These are phyloP conservation scores for Micropoecilia bifurca DNA, from an alignment of 2,797 vertebrate species.

Conservation along the genomic window DNA sequence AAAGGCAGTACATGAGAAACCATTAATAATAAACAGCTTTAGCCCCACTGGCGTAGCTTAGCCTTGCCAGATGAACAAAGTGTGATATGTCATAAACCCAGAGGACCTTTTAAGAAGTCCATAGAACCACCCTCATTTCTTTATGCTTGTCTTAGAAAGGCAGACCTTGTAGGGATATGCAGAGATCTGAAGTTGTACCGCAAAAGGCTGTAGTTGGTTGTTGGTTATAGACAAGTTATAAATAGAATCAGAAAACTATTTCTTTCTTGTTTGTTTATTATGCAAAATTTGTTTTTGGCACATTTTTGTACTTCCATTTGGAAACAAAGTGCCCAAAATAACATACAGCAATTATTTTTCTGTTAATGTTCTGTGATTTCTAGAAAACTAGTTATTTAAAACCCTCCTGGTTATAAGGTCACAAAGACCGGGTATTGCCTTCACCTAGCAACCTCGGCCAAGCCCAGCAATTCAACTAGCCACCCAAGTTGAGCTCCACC, in stretches of 20 bases:
- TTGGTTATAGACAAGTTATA: neutral
- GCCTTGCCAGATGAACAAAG: neutral
- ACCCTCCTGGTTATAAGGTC: no score
- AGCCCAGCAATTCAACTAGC: no score
- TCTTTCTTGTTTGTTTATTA: neutral
- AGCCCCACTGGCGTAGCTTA: neutral
- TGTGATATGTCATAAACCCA: neutral
- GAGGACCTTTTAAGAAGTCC: neutral
- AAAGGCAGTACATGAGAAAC: constrained; percentile 13
- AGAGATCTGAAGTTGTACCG: neutral
- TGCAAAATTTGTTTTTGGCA: no score
- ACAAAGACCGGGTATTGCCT: no score
- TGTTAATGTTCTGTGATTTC: no score
- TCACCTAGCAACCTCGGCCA: no score
- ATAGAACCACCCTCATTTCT: neutral
- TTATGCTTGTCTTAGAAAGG: neutral
- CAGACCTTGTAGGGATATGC: neutral
- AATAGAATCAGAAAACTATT: neutral
- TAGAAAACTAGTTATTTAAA: no score
- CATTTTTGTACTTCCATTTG: no score
- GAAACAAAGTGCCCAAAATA: no score
- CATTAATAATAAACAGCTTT: neutral
- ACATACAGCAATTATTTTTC: no score
- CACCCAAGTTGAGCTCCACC: no score
- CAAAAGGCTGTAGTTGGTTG: neutral